A percentile compares a stretch with the other conserved stretches of the same genome.
Evolutionary conservation across 2,797 vertebrate species (phyloP).

Genomic region (Channa striata): DNA sequence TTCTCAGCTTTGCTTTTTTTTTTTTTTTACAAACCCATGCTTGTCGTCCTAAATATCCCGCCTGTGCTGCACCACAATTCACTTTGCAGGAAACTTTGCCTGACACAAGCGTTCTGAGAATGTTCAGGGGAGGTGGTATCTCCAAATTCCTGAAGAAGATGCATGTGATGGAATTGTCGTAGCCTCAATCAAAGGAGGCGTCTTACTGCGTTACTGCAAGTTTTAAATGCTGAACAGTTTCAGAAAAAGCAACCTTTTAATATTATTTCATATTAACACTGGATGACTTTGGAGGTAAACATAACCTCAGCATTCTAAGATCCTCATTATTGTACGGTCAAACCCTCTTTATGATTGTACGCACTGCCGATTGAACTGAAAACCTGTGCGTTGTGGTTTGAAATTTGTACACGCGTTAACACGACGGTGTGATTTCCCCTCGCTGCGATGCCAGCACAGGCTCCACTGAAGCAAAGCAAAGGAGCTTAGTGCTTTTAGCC

Average conservation of each 20-base stretch:
- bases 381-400: constrained; percentile 59
- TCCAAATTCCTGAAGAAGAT: constrained; percentile 29
- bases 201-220: constrained; percentile 3
- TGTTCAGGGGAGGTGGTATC: constrained; percentile 27
- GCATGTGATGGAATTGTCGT: constrained; percentile 18
- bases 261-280: not conserved
- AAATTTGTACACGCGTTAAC: constrained; percentile 74
- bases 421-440: constrained; percentile 43
- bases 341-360: constrained; percentile 30
- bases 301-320: constrained; percentile 41
- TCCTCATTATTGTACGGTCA: constrained; percentile 18
- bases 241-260: constrained; percentile 4
- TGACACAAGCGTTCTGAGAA: constrained; percentile 48
- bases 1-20: constrained; percentile 51
- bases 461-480: constrained; percentile 62
- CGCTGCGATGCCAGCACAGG: constrained; percentile 31
- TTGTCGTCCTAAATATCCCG: constrained; percentile 65
- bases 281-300: not conserved
- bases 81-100: constrained; percentile 48
- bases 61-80: constrained; percentile 48
- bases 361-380: constrained; percentile 49
- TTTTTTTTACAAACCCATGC: constrained; percentile 44
- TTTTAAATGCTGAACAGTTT: constrained; percentile 14
- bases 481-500: constrained; percentile 73
- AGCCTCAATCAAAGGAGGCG: constrained; percentile 33